phyloP scores from a whole-genome alignment of 2,113 vertebrate genomes.

The Echinops telfairi region DNA sequence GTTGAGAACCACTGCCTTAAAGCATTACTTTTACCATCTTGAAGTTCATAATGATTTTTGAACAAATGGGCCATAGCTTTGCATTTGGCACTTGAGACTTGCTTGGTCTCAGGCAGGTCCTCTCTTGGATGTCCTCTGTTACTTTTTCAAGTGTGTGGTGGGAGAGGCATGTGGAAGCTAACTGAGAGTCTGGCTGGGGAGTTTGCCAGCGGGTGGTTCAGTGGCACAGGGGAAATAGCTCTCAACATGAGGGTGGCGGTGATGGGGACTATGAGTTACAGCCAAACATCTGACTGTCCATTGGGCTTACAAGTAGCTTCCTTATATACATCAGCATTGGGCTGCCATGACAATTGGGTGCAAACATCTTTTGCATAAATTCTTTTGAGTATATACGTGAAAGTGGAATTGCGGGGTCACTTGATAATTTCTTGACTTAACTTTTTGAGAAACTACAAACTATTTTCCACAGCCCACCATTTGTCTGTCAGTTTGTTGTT shows the following conservation, averaged over 20 bases:
- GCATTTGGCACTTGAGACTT: background rate
- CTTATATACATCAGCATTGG: too few species aligned
- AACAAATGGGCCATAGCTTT: background rate
- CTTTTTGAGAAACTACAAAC: too few species aligned
- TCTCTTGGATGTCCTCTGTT: too few species aligned
- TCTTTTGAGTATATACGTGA: too few species aligned
- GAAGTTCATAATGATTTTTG: conserved; percentile 50
- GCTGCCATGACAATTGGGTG: too few species aligned
- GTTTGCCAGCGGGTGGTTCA: background rate
- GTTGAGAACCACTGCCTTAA: background rate
- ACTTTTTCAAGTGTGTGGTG: background rate
- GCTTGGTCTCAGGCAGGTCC: too few species aligned
- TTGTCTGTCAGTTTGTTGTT: too few species aligned
- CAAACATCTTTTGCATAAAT: too few species aligned
- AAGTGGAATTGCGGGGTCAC: too few species aligned
- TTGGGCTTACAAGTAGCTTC: background rate
- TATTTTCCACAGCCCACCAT: too few species aligned
- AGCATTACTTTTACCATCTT: background rate
- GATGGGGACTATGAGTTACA: conserved; percentile 21
- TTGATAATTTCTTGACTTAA: too few species aligned
- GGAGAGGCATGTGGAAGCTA: background rate
- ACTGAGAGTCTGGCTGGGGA: background rate
- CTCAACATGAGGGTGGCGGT: background rate
- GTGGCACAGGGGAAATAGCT: background rate
- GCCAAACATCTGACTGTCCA: conserved; percentile 36